A percentile compares a stretch with the other conserved stretches of the same genome.
Conservation (phyloP, 2,888 invertebrate species). For the Xestia sexstrigata region DNA sequence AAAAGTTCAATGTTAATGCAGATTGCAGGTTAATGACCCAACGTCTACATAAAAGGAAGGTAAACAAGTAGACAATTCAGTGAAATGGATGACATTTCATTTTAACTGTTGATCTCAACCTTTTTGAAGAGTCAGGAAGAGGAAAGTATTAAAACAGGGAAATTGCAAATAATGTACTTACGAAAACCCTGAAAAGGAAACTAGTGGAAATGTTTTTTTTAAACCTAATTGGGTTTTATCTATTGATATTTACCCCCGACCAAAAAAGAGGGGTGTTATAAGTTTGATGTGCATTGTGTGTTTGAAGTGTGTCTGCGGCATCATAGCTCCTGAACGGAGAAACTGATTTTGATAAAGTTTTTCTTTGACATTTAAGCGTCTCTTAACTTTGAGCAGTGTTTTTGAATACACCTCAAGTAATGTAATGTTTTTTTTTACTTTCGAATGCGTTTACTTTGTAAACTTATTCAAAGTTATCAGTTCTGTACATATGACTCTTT, state of each 20-base stretch:
- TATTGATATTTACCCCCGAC: not conserved
- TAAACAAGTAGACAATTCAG: conserved; percentile 15
- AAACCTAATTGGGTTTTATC: not conserved
- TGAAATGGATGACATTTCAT: conserved; percentile 46
- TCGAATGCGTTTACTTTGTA: not conserved
- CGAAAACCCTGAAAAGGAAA: not conserved
- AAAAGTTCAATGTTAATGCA: conserved; percentile 28
- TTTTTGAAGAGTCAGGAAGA: conserved; percentile 50
- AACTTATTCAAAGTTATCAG: not conserved
- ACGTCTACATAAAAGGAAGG: conserved; percentile 23
- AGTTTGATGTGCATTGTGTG: too few species aligned
- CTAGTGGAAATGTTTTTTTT: not conserved
- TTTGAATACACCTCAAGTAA: not conserved
- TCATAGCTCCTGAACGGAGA: too few species aligned
- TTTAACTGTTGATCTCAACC: conserved; percentile 33
- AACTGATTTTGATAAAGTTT: too few species aligned
- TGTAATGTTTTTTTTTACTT: not conserved
- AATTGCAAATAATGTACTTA: conserved; percentile 9
- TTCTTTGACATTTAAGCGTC: not conserved
- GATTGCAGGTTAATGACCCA: conserved; percentile 38
- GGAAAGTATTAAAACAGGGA: conserved; percentile 20
- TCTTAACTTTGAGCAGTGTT: not conserved
- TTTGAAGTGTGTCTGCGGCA: too few species aligned
- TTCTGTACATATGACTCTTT: not conserved
- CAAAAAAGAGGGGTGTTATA: too few species aligned